Percentiles rank a stretch among this genome's conserved stretches.
Conservation (phyloP, 2,113 vertebrate species). For the Bubalus kerabau region DNA sequence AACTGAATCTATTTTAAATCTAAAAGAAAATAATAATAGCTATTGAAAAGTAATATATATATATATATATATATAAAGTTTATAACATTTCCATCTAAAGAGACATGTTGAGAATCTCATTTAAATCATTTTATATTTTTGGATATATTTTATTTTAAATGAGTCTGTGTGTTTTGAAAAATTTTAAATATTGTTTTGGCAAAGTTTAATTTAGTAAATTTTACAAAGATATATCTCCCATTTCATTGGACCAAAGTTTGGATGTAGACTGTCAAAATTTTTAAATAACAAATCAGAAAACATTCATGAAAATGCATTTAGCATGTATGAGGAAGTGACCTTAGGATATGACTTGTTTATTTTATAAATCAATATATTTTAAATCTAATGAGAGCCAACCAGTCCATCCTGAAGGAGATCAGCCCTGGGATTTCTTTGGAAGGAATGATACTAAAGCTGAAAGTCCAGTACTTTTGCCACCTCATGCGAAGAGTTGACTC, state of each 20-base stretch:
- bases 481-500: too few species aligned
- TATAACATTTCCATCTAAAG: not conserved
- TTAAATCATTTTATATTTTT: not conserved
- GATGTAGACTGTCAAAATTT: not conserved
- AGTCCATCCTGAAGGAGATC: too few species aligned
- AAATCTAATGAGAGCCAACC: not conserved
- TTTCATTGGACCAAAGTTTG: not conserved
- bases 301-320: not conserved
- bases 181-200: not conserved
- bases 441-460: too few species aligned
- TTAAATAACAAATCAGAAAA: not conserved
- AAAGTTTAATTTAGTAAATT: not conserved
- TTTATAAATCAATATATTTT: not conserved
- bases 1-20: constrained; percentile 15
- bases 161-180: not conserved
- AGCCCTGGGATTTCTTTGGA: too few species aligned
- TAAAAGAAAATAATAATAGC: constrained; percentile 6
- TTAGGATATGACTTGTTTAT: not conserved
- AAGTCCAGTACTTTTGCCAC: too few species aligned
- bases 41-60: not conserved
- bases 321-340: accelerated
- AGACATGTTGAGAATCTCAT: not conserved
- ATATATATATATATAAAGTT: not conserved
- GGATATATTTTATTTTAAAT: not conserved
- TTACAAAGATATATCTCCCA: not conserved